These are phyloP conservation scores for Incurvaria masculella DNA, from an alignment of 2,888 invertebrate genomes.

Conservation along the genomic window DNA sequence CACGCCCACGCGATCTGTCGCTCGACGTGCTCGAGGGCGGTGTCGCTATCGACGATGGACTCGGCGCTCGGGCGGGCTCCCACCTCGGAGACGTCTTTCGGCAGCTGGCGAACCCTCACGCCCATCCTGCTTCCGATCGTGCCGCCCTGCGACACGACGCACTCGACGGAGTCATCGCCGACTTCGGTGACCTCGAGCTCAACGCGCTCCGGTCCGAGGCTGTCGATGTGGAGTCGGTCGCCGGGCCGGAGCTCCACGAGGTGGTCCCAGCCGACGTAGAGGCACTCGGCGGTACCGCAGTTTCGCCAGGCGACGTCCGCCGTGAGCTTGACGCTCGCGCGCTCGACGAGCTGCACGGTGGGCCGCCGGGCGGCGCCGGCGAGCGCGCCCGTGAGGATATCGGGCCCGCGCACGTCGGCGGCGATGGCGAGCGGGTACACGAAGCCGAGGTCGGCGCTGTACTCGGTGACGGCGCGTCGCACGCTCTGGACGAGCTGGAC, in stretches of 20 bases:
- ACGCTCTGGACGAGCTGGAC: conserved; percentile 42
- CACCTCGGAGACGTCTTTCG: conserved; percentile 35
- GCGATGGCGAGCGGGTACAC: conserved; percentile 48
- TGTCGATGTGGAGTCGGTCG: conserved; percentile 49
- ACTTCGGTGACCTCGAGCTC: conserved; percentile 34
- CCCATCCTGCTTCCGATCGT: conserved; percentile 48
- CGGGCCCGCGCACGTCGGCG: conserved; percentile 39
- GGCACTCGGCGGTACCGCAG: conserved; percentile 50
- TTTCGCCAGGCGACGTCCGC: conserved; percentile 52
- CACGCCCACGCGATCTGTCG: conserved; percentile 46
- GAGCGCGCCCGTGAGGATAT: conserved; percentile 35
- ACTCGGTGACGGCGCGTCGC: conserved; percentile 46
- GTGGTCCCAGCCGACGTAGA: conserved; percentile 53
- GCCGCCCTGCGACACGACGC: conserved; percentile 52
- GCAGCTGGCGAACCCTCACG: conserved; percentile 50
- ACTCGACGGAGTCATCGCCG: conserved; percentile 47
- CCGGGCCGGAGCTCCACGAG: conserved; percentile 47
- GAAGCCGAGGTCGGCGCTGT: conserved; percentile 44
- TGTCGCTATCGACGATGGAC: conserved; percentile 52
- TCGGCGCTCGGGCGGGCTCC: conserved; percentile 41
- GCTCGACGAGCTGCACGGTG: conserved; percentile 33
- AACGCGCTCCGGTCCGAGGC: conserved; percentile 33
- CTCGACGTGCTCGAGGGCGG: conserved; percentile 64
- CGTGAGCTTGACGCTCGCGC: conserved; percentile 43
- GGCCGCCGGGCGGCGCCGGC: conserved; percentile 23